Evolutionary conservation across 2,797 vertebrate species (phyloP).

Genomic region (Acipenser transmontanus): DNA sequence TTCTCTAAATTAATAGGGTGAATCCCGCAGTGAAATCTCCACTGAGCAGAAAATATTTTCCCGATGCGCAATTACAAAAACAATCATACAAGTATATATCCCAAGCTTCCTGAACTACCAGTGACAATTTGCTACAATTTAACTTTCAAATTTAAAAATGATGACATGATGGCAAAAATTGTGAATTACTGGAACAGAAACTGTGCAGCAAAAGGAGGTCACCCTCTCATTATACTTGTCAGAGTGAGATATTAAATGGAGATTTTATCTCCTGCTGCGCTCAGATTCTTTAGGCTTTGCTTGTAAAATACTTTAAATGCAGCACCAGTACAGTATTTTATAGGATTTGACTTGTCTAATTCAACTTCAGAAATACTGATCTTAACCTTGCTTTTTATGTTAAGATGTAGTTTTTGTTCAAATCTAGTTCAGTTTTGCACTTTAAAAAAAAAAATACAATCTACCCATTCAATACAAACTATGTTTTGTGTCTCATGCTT

Average conservation of each 20-base stretch:
- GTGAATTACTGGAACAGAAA: conserved; percentile 26
- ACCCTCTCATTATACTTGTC: conserved; percentile 8
- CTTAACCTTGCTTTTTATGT: no score
- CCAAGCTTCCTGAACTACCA: conserved; percentile 31
- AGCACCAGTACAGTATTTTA: no score
- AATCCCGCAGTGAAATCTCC: conserved; percentile 43
- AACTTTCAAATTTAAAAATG: conserved; percentile 37
- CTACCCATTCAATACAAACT: no score
- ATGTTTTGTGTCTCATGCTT: no score
- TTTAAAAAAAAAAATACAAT: no score
- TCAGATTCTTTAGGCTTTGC: not conserved
- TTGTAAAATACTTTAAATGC: no score
- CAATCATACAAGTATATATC: conserved; percentile 35
- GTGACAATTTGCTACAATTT: conserved; percentile 41
- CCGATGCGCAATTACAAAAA: conserved; percentile 49
- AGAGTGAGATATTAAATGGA: conserved; percentile 8
- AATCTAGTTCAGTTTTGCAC: no score
- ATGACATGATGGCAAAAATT: conserved; percentile 25
- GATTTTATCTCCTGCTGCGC: not conserved
- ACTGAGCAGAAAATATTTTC: conserved; percentile 52
- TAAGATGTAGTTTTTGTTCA: no score
- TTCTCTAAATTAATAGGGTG: conserved; percentile 5
- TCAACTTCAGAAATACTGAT: no score
- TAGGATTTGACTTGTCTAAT: no score
- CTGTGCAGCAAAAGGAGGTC: conserved; percentile 14